phyloP scores from a whole-genome alignment of 2,888 invertebrate genomes.

The Eupithecia inturbata region DNA sequence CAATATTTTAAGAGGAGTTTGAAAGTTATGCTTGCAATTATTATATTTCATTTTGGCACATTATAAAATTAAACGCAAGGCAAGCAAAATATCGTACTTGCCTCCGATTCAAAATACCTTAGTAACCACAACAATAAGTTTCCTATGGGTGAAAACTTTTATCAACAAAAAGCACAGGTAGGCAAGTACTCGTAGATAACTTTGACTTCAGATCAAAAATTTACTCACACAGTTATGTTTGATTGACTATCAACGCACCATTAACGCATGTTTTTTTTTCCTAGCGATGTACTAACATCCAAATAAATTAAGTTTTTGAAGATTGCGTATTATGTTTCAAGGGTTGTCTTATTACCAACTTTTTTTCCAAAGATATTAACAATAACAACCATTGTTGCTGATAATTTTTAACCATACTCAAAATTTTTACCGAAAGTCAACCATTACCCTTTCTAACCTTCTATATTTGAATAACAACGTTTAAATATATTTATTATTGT shows the following conservation, averaged over 20 bases:
- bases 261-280: not conserved
- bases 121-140: not conserved
- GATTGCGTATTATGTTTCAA: not conserved
- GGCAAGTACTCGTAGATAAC: not conserved
- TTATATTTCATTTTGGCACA: slow-evolving; percentile 34
- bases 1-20: not conserved
- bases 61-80: slow-evolving; percentile 25
- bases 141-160: not conserved
- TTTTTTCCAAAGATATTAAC: slow-evolving; percentile 10
- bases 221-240: not conserved
- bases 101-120: not conserved
- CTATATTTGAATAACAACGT: slow-evolving; percentile 8
- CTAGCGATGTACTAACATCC: not conserved
- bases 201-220: not conserved
- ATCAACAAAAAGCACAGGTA: not conserved
- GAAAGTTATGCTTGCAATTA: not conserved
- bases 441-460: slow-evolving; percentile 14
- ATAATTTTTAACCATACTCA: slow-evolving; percentile 12
- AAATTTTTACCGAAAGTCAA: slow-evolving; percentile 13
- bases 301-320: not conserved
- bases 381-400: slow-evolving; percentile 23
- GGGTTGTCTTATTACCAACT: not conserved
- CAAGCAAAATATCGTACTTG: not conserved
- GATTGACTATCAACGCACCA: no score
- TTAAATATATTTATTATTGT: slow-evolving; percentile 25